These are phyloP conservation scores for Pelochelys cantorii DNA, from an alignment of 2,797 vertebrate species.

Conservation along the genomic window DNA sequence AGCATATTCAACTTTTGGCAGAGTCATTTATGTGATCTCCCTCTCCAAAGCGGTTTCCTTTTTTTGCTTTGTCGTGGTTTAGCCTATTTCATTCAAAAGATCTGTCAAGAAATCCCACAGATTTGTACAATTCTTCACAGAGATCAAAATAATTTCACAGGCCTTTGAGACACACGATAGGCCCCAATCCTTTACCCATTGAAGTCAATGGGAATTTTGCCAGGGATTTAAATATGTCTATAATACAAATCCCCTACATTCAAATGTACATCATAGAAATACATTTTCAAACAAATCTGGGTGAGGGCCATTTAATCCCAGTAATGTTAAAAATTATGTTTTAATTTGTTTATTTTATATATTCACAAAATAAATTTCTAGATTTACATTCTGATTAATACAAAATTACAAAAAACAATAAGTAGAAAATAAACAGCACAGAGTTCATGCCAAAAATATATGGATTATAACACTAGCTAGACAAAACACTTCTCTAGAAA, in stretches of 20 bases:
- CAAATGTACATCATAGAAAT: neutral
- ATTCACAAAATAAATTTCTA: neutral
- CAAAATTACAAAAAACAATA: neutral
- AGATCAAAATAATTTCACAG: neutral
- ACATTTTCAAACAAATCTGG: neutral
- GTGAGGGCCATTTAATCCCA: neutral
- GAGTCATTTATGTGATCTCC: neutral
- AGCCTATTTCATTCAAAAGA: neutral
- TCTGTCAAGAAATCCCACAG: neutral
- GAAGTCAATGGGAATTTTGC: neutral
- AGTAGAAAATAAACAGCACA: constrained; percentile 13
- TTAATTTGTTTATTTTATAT: constrained; percentile 12
- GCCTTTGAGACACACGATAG: neutral
- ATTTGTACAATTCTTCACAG: neutral
- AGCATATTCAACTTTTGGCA: neutral
- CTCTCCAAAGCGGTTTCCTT: neutral
- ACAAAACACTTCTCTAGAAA: constrained; percentile 2
- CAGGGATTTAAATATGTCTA: neutral
- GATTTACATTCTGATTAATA: neutral
- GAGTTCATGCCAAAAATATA: constrained; percentile 20
- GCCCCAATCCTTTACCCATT: neutral
- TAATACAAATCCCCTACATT: neutral
- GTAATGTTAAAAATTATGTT: fast-evolving
- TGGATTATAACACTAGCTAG: constrained; percentile 19
- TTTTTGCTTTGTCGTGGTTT: neutral